Evolutionary conservation across 2,888 invertebrate species (phyloP).

Genomic region (Cerceris rybyensis): DNA sequence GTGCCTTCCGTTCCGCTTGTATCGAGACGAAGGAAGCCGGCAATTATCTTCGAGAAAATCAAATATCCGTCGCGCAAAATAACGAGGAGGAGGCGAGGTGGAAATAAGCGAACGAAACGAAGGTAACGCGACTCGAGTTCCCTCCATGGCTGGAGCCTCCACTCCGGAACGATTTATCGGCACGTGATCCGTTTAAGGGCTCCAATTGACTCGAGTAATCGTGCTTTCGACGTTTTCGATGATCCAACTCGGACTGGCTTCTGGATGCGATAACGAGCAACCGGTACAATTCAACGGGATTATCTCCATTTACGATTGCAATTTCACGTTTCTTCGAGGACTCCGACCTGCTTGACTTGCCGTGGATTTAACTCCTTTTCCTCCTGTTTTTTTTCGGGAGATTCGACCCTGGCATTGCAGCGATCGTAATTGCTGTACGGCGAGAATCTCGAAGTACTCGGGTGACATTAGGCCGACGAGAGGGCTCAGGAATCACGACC

Average conservation of each 20-base stretch:
- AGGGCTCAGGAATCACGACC: too few relatives aligned
- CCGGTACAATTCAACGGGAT: neutral
- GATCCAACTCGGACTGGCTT: neutral
- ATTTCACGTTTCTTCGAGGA: too few relatives aligned
- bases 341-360: too few relatives aligned
- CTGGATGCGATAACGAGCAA: slow-evolving; percentile 4
- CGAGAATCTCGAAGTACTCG: too few relatives aligned
- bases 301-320: too few relatives aligned
- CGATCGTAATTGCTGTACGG: too few relatives aligned
- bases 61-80: slow-evolving; percentile 27
- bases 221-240: slow-evolving; percentile 18
- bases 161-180: slow-evolving; percentile 27
- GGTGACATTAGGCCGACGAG: too few relatives aligned
- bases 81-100: slow-evolving; percentile 10
- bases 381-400: too few relatives aligned
- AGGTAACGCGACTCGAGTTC: neutral
- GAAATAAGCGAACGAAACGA: slow-evolving; percentile 17
- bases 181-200: slow-evolving; percentile 24
- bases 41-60: slow-evolving; percentile 2
- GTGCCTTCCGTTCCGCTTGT: neutral
- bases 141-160: neutral
- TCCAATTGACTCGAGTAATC: slow-evolving; percentile 39
- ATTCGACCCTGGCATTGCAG: too few relatives aligned
- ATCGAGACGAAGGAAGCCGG: neutral
- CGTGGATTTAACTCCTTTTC: too few relatives aligned